These are phyloP conservation scores for Apodemia hepburni DNA, from an alignment of 2,888 invertebrate species.

Conservation along the genomic window DNA sequence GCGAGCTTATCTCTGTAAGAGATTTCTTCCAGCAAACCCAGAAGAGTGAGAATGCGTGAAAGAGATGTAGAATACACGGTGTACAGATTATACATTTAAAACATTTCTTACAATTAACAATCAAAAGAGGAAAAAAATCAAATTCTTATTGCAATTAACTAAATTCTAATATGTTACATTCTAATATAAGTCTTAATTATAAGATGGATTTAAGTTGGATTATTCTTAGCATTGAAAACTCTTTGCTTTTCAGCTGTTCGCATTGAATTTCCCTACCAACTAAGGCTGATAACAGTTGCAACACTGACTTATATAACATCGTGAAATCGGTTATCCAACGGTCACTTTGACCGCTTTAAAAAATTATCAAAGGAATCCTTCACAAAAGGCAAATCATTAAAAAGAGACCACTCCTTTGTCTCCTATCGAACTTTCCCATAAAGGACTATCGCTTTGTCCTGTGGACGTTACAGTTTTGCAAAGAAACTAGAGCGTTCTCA, in stretches of 20 bases:
- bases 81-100: no score
- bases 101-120: no score
- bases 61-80: no score
- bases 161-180: no score
- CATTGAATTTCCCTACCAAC: neutral
- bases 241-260: neutral
- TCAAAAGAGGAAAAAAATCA: no score
- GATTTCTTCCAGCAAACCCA: no score
- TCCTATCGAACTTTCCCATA: conserved; percentile 68
- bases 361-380: conserved; percentile 61
- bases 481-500: conserved; percentile 77
- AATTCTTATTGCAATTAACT: no score
- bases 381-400: conserved; percentile 74
- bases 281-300: conserved; percentile 43
- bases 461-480: conserved; percentile 71
- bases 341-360: conserved; percentile 65
- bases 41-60: no score
- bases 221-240: neutral
- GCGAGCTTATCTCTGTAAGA: no score
- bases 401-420: conserved; percentile 74
- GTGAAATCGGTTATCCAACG: conserved; percentile 75
- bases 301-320: conserved; percentile 64
- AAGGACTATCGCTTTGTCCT: conserved; percentile 48
- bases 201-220: neutral
- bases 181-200: no score